Evolutionary conservation across 2,797 vertebrate species (phyloP).

Genomic region (Squalus acanthias): DNA sequence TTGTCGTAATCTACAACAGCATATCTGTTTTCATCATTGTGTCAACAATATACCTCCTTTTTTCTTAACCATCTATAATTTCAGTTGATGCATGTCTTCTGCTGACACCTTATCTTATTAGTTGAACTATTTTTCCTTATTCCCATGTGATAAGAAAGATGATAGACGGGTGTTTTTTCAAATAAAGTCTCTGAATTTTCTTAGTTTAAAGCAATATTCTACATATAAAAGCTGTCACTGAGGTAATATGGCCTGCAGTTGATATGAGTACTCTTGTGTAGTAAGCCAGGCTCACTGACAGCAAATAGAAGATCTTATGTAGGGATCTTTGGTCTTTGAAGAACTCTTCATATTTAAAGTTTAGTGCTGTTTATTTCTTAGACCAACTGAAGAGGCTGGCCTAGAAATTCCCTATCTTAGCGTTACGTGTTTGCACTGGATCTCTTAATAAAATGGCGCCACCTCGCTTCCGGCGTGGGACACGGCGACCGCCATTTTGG

Average conservation of each 20-base stretch:
- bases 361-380: not conserved
- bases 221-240: constrained; percentile 44
- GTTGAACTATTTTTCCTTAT: constrained; percentile 49
- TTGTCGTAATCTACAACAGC: not conserved
- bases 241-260: constrained; percentile 42
- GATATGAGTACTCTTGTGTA: constrained; percentile 25
- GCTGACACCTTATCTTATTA: constrained; percentile 51
- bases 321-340: not conserved
- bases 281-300: constrained; percentile 32
- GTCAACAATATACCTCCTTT: constrained; percentile 1
- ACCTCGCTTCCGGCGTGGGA: no score
- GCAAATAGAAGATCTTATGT: constrained; percentile 42
- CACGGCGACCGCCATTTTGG: no score
- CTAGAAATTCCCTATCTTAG: no score
- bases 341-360: not conserved
- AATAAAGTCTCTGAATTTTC: constrained; percentile 44
- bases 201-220: constrained; percentile 41
- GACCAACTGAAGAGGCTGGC: not conserved
- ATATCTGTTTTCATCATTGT: not conserved
- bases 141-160: constrained; percentile 42
- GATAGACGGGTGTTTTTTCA: constrained; percentile 49
- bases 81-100: constrained; percentile 40
- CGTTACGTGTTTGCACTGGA: no score
- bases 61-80: constrained; percentile 42
- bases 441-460: no score